Conservation (phyloP, 2,888 invertebrate genomes). For the Ornithoptera priamus region DNA sequence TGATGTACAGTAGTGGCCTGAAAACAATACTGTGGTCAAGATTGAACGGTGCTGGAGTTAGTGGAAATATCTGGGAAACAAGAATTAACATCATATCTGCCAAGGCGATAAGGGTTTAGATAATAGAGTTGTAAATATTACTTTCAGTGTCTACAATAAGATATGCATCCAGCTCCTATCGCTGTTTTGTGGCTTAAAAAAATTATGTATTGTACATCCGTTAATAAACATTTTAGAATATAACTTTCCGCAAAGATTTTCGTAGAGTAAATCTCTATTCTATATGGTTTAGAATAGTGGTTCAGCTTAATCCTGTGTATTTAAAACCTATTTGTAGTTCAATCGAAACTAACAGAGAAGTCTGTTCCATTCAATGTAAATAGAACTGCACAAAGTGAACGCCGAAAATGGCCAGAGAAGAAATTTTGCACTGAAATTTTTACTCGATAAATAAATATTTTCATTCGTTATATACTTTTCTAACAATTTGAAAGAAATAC, state of each 20-base stretch:
- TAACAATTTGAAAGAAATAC: constrained; percentile 3
- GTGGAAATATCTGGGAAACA: too few relatives aligned
- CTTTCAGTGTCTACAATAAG: too few relatives aligned
- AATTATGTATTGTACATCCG: background rate
- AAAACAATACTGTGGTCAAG: too few relatives aligned
- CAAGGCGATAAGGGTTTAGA: too few relatives aligned
- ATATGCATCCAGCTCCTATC: too few relatives aligned
- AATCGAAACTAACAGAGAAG: constrained; percentile 11
- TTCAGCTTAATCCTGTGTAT: background rate
- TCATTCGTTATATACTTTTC: constrained; percentile 28
- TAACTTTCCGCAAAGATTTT: background rate
- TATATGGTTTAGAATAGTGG: background rate
- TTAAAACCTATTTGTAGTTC: constrained; percentile 13
- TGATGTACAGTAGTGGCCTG: too few relatives aligned
- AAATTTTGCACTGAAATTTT: constrained; percentile 31
- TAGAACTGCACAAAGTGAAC: constrained; percentile 33
- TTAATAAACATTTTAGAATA: background rate
- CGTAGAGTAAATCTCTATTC: background rate
- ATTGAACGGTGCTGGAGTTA: too few relatives aligned
- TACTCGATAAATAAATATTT: constrained; percentile 23
- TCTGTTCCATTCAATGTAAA: constrained; percentile 32
- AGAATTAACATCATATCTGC: too few relatives aligned
- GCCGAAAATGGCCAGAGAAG: constrained; percentile 30
- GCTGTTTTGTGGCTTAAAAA: background rate
- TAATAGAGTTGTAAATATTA: too few relatives aligned